Evolutionary conservation across 1,140 invertebrate species (phyloP), one percentile per base, ranked within the genome.

Genomic region (Notospermus geniculatus): DNA sequence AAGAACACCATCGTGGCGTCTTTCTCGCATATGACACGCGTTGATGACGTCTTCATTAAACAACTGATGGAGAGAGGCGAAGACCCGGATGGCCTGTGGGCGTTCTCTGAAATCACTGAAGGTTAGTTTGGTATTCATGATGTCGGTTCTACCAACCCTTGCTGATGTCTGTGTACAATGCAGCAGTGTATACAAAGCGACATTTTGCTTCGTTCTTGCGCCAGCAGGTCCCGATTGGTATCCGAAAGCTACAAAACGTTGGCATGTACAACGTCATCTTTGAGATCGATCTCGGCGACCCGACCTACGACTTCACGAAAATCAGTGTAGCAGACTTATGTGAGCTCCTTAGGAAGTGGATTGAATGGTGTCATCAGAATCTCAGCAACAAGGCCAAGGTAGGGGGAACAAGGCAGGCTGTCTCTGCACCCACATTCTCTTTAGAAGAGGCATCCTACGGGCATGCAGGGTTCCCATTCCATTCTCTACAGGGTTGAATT

Each of bases 11-110:
- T 56, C 9, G 54, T 56, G 22, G 54, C 54, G 9, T 50, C 54
- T 9, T 56, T 56, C 28, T 56, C 54, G 5, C 54, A 56, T 27
- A 36, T 56, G 54, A 56, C 54, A 46, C 54, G 54, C 22, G 54
- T 56, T 23, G 54, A 56, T 19, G 54, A 56, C 22, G 22, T 7
- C n/a, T 56, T 56, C n/a, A n/a, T 30, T 9, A 19, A 56, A 27
- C 5, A 56, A 17, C 54, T 56, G 54, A 56, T 22, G 41, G 54
- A 56, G n/a, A 50, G 27, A 5, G 41, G 41, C 17, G 54, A 56
- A 46, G 54, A 56, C 54, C n/a, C 41, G 5, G 5, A 30, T n/a
- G 29, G 29, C 5, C 22, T 56, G 54, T 56, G n/a, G n/a, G 29
- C 54, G 9, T 56, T 56, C 54, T 56, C 54, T 22, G 54, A 56